phyloP scores from a whole-genome alignment of 1,140 invertebrate genomes.

The Leptopilina clavipes region DNA sequence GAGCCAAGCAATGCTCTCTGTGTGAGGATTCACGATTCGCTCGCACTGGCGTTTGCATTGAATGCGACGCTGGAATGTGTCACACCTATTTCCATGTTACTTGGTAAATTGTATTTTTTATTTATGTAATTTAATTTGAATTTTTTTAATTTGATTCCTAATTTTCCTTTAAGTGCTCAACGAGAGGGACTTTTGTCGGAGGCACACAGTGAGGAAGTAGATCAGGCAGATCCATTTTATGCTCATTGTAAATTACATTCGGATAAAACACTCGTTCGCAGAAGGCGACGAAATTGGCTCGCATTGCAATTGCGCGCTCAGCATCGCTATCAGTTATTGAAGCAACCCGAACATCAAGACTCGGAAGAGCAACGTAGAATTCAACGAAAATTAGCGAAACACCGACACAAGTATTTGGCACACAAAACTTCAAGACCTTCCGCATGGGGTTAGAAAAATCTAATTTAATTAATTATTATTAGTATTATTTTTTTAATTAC shows the following conservation, averaged over 20 bases:
- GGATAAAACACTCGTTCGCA: constrained; percentile 86
- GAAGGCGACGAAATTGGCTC: constrained; percentile 90
- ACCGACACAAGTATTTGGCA: constrained; percentile 83
- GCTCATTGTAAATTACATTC: constrained; percentile 96
- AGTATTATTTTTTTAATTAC: constrained; percentile 14
- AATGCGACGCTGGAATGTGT: constrained; percentile 98
- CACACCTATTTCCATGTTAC: constrained; percentile 98
- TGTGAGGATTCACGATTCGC: constrained; percentile 91
- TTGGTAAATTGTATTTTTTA: constrained; percentile 80
- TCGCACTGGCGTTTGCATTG: constrained; percentile 94
- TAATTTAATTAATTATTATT: constrained; percentile 35
- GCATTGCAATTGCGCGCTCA: constrained; percentile 89
- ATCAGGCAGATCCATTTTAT: constrained; percentile 97
- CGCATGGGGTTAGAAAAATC: constrained; percentile 84
- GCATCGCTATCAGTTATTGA: constrained; percentile 78
- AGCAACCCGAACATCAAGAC: constrained; percentile 75
- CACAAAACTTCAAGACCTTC: constrained; percentile 84
- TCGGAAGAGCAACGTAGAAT: constrained; percentile 83
- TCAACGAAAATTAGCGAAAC: constrained; percentile 85
- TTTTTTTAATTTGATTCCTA: constrained; percentile 28
- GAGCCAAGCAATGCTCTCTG: constrained; percentile 86
- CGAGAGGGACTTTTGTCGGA: constrained; percentile 93
- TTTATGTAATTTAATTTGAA: too few relatives aligned
- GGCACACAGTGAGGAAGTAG: constrained; percentile 93
- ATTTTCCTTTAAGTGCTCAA: constrained; percentile 85